Evolutionary conservation across 1,140 invertebrate genomes (phyloP), one percentile per base, ranked within the genome.

Genomic region (Panagrolaimus sp.): DNA sequence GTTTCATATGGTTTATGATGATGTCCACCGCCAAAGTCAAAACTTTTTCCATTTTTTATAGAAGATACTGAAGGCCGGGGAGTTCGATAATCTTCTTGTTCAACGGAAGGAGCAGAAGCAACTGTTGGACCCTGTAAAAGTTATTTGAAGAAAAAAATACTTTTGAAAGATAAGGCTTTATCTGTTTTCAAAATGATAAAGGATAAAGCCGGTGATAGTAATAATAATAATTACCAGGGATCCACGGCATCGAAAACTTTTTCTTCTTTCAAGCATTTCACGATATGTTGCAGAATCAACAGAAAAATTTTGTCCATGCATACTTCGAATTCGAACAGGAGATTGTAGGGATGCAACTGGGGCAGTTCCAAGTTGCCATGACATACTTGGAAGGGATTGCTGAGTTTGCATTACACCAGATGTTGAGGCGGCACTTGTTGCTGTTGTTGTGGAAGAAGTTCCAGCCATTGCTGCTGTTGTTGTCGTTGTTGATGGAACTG

Each of bases 31-130:
- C 79, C 78, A 42, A 83, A 72, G 63, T 81, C 79, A 63, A 81
- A 81, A 65, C 72, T 75, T 61, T 81, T 81, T n/a, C 79, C 79
- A 47, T 57, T 80, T 67, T 82, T 78, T n/a, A 82, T 76, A 16
- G 71, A 69, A 25, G 62, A 53, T 42, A 81, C 73, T 5, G 81
- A 79, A 13, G 79, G 78, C 65, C 74, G 65, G 4, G 81, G 79
- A n/a, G 81, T 81, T 23, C 81, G 70, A 53, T 81, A 83, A 63
- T 83, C 81, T 64, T 82, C 79, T 67, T 83, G 79, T 53, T 81
- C 79, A 7, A 81, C 81, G 38, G 75, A 78, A 20, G 79, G 79
- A 14, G 79, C 79, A 8, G 81, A 83, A 9, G 76, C 78, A 23
- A 81, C 74, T 46, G 79, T 81, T 5, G 79, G 79, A 20, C 79